Evolutionary conservation across 2,888 invertebrate species (phyloP), one percentile per base, ranked within the genome.

Genomic region (Mythimna ferrago): DNA sequence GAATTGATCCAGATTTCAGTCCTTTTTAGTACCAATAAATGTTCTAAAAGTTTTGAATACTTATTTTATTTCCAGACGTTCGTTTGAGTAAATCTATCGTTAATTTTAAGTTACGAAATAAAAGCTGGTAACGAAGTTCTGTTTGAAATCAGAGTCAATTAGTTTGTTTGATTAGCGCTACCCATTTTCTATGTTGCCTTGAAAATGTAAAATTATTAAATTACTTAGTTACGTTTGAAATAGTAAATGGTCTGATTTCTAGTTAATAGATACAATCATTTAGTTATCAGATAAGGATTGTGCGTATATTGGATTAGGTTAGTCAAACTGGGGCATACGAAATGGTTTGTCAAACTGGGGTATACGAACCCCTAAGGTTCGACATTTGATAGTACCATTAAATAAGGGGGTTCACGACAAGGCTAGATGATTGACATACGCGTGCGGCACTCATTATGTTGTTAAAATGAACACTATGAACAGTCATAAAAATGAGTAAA

Each of bases 121-220:
- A 60, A 64, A 64, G n/a, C 63, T 21, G 64, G 63, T 76, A 38
- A 71, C 53, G 62, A 63, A 71, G 32, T 58, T 54, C 19, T 38
- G 21, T 71, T 79, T 64, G 63, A 79, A 48, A 72, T 64, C 19
- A 38, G 38, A 64, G 3, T 53, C 38, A 64, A 54, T 72, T 71
- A 79, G 21, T 79, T 76, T 21, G 26, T 44, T 63, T 71, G 35
- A 51, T 26, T 53, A n/a, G 3, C 54, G 32, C 38, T 71, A 48
- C 19, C 48, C 48, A 26, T 71, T 76, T 54, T 54, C 63, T 44
- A 71, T 21, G 38, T 53, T 48, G 19, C 19, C 16, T 9, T 16
- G 10, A 58, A 14, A 48, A 60, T 53, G 10, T 60, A 0, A 58
- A 71, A 48, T 32, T 9, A 60, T 78, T 53, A 19, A 53, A 21